Evolutionary conservation across 1,140 invertebrate species (phyloP), one percentile per base, ranked within the genome.

Genomic region (Zaprionus davidi): DNA sequence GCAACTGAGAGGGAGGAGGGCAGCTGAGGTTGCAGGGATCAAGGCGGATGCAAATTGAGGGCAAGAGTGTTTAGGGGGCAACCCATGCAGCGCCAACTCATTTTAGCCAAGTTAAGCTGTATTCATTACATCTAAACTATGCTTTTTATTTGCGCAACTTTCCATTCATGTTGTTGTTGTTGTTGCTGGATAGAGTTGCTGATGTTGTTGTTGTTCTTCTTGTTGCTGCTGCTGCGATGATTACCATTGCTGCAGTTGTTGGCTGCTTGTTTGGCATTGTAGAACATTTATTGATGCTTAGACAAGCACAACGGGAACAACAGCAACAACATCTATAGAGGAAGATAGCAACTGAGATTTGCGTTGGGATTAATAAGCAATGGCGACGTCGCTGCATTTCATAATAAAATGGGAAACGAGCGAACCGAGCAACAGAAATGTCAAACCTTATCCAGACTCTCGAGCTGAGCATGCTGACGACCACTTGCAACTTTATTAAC

Each of bases 221-320:
- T 70, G 2, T 7, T 38, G 36, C 38, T 58, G 67, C 56, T 76
- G 53, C 41, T 68, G 36, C 17, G 55, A 36, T 41, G 71, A 74
- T 74, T 70, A 64, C 64, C 68, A 51, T 49, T 67, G 79, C 66
- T 55, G 31, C 53, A 64, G 34, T 63, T 73, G 82, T 65, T 76
- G 53, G 34, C 53, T 71, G 41, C 41, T 58, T 71, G 68, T 70
- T 82, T 71, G 68, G 56, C 34, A 75, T 81, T 76, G 84, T 75
- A 76, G 24, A 87, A 87, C 84, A 88, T 84, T 88, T 88, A 88
- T 88, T 88, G 84, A 90, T 90, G 84, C 84, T 88, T 90, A 80
- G 83, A 63, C 71, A 71, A 73, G 81, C 67, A 78, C 68, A 78
- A 83, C 63, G 68, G 60, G 62, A 71, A 62, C 69, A 59, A 20